Evolutionary conservation across 2,797 vertebrate genomes (phyloP).

Genomic region (Labroides dimidiatus): DNA sequence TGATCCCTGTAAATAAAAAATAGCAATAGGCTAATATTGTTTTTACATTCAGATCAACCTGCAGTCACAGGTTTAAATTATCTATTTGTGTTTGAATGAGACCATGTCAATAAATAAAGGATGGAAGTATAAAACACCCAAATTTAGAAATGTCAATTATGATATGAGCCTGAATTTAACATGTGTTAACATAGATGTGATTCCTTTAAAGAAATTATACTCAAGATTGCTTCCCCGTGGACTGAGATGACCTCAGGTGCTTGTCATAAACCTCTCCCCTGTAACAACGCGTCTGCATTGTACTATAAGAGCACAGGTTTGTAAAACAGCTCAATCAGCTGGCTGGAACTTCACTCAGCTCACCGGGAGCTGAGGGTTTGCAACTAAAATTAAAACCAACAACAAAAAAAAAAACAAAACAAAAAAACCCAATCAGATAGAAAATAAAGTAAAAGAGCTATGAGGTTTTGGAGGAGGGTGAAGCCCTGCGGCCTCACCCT

Average conservation of each 20-base stretch:
- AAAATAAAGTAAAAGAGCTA: slow-evolving; percentile 70
- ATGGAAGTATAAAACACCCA: slow-evolving; percentile 80
- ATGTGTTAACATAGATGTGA: slow-evolving; percentile 68
- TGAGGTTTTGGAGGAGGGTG: slow-evolving; percentile 83
- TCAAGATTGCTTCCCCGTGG: slow-evolving; percentile 73
- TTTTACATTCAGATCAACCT: slow-evolving; percentile 90
- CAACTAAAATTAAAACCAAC: slow-evolving; percentile 71
- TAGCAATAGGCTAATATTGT: slow-evolving; percentile 82
- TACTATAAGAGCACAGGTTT: slow-evolving; percentile 70
- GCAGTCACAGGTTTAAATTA: slow-evolving; percentile 84
- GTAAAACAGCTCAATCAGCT: slow-evolving; percentile 72
- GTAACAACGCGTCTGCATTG: slow-evolving; percentile 73
- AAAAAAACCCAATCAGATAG: slow-evolving; percentile 47
- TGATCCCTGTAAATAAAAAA: slow-evolving; percentile 87
- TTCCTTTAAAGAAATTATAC: slow-evolving; percentile 69
- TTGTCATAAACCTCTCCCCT: slow-evolving; percentile 68
- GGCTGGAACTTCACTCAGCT: slow-evolving; percentile 76
- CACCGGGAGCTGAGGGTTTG: slow-evolving; percentile 77
- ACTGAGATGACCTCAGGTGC: slow-evolving; percentile 77
- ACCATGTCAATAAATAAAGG: slow-evolving; percentile 83
- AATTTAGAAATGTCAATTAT: slow-evolving; percentile 82
- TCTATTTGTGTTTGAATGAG: slow-evolving; percentile 83
- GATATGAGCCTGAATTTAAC: slow-evolving; percentile 78
- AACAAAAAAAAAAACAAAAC: too few species aligned
- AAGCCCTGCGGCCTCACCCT: slow-evolving; percentile 75